phyloP scores from a whole-genome alignment of 2,113 vertebrate genomes.

The Callionymus lyra region DNA sequence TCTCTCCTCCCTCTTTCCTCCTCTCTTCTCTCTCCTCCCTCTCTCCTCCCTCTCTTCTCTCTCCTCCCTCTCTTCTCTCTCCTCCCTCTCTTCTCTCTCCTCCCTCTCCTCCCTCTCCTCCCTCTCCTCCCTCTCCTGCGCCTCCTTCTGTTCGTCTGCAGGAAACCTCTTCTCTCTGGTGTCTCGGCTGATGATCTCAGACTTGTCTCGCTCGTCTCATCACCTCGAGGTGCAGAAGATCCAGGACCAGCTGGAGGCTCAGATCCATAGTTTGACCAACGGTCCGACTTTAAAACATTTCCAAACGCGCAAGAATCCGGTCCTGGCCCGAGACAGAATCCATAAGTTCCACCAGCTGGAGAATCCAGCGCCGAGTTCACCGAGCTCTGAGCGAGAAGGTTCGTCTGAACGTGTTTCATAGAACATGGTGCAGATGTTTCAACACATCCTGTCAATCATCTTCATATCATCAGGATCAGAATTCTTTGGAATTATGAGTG shows the following conservation, averaged over 20 bases:
- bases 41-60: background rate
- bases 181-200: slow-evolving; percentile 87
- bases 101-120: slow-evolving; percentile 33
- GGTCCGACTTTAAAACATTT: slow-evolving; percentile 69
- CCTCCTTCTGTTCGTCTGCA: slow-evolving; percentile 66
- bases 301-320: slow-evolving; percentile 65
- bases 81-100: slow-evolving; percentile 1
- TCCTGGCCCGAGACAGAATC: slow-evolving; percentile 87
- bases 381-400: slow-evolving; percentile 77
- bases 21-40: no score
- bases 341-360: slow-evolving; percentile 91
- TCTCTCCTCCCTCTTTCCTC: no score
- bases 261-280: slow-evolving; percentile 85
- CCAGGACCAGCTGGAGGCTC: slow-evolving; percentile 77
- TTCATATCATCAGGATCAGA: no score
- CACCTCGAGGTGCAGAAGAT: slow-evolving; percentile 66
- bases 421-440: no score
- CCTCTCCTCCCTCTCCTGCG: slow-evolving; percentile 41
- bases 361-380: slow-evolving; percentile 70
- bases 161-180: slow-evolving; percentile 93
- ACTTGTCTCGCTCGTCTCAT: slow-evolving; percentile 77
- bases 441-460: no score
- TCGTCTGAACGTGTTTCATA: slow-evolving; percentile 71
- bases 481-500: no score
- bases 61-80: background rate